Evolutionary conservation across 2,113 vertebrate species (phyloP).

Genomic region (Probosciger aterrimus): DNA sequence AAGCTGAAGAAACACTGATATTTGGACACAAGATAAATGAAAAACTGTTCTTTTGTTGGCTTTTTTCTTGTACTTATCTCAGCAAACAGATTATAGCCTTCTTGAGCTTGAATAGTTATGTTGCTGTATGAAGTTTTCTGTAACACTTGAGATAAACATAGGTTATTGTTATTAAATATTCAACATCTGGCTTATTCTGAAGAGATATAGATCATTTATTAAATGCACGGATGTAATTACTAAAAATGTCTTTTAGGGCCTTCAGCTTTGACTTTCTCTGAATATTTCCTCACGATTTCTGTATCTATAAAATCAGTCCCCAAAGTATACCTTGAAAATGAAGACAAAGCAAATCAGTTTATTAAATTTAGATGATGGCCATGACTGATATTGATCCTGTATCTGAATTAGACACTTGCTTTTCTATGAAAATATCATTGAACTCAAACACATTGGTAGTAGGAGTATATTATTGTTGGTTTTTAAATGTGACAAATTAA

Average conservation of each 20-base stretch:
- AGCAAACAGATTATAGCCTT: background rate
- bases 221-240: background rate
- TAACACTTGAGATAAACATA: background rate
- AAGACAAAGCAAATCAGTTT: background rate
- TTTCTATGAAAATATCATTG: background rate
- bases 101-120: background rate
- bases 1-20: background rate
- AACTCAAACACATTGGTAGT: background rate
- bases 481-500: background rate
- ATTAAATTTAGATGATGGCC: background rate
- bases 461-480: background rate
- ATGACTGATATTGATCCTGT: background rate
- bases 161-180: background rate
- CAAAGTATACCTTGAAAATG: background rate
- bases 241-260: background rate
- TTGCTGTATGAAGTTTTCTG: background rate
- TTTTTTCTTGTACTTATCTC: background rate
- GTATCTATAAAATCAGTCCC: background rate
- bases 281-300: background rate
- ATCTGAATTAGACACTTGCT: background rate
- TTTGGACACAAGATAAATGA: background rate
- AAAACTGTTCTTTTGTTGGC: background rate
- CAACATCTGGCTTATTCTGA: background rate
- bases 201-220: background rate
- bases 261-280: background rate